Base-by-base conservation (phyloP, 2,797 vertebrate species). In the Micromesistius poutassou region DNA sequence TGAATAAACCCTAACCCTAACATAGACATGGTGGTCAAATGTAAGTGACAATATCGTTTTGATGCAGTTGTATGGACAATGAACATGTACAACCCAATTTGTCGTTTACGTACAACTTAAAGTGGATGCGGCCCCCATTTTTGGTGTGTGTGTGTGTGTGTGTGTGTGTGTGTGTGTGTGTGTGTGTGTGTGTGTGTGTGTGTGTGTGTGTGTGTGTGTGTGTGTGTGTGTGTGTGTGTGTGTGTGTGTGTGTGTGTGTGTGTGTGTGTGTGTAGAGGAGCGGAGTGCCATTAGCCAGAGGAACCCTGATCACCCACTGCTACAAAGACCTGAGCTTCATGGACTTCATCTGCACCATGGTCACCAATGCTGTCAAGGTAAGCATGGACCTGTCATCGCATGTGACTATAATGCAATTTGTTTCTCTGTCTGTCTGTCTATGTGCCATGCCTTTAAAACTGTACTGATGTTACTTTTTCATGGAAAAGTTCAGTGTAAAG, bases 291-390 rank as follows among this genome's bases (percentile, higher is more conserved):
- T 80, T 99, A 81, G 95, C 97, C 80, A 94, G 93, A 87, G 94
- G 94, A 50, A 91, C 97, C 30, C 91, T 99, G 77, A 91, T 99
- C 89, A 96, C 95, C 31, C 98, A 97, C 93, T 98, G 97, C 87
- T 95, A 95, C 93, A 95, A 95, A 85, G 96, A 99, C 87, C 92
- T 98, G 89, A 88, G 95, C 84, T 99, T 99, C 90, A 95, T 98
- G 96, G 96, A 99, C 92, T 98, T 99, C 82, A 94, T 99, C 90
- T 99, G 97, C 91, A 93, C 86, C 55, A 84, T 98, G 84, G 97
- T 97, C 82, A 94, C 95, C 73, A 94, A 87, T 68, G 93, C 96
- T 82, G 91, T 97, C 66, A 94, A 97, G 96, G 98, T 98, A 88
- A 74, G 16, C 19, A 25, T 14, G 13, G 13, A 12, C 12, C 9